A percentile compares a stretch with the other conserved stretches of the same genome.
These are phyloP conservation scores for Scarus forsteni DNA, from an alignment of 2,797 vertebrate species.

Conservation along the genomic window DNA sequence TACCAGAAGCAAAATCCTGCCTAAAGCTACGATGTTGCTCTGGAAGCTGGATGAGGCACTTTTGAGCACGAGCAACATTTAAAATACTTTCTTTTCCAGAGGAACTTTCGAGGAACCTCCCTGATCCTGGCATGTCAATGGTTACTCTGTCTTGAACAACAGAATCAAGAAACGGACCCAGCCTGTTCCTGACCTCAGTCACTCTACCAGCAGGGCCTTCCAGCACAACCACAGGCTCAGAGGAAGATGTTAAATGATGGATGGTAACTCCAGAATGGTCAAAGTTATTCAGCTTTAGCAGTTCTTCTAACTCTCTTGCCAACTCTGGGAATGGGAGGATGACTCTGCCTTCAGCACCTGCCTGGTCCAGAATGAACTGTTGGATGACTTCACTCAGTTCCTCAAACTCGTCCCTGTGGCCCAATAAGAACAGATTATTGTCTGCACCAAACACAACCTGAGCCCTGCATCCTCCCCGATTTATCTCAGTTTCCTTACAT, in stretches of 20 bases:
- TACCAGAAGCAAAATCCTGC: constrained; percentile 9
- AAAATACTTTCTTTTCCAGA: constrained; percentile 50
- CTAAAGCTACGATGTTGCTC: neutral
- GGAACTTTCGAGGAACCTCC: constrained; percentile 53
- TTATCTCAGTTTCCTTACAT: constrained; percentile 40
- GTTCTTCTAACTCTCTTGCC: constrained; percentile 2
- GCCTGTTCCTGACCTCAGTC: constrained; percentile 37
- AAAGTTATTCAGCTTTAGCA: too few relatives aligned
- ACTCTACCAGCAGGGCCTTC: constrained; percentile 51
- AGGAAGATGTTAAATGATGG: constrained; percentile 12
- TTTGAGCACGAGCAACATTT: constrained; percentile 35
- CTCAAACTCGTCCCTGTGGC: constrained; percentile 59
- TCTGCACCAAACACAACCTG: constrained; percentile 19
- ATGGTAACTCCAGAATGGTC: constrained; percentile 9
- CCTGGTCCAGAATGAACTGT: constrained; percentile 54
- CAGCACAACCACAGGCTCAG: constrained; percentile 37
- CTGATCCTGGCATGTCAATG: constrained; percentile 63
- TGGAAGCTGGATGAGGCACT: constrained; percentile 59
- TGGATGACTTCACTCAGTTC: constrained; percentile 40
- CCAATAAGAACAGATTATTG: constrained; percentile 42
- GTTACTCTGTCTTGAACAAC: constrained; percentile 46
- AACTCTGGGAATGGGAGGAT: constrained; percentile 47
- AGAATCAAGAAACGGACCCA: constrained; percentile 47
- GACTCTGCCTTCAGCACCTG: constrained; percentile 27
- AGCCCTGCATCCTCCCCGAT: constrained; percentile 37